Base-by-base conservation (phyloP, 2,113 vertebrate genomes). In the Acrocephalus kingi region DNA sequence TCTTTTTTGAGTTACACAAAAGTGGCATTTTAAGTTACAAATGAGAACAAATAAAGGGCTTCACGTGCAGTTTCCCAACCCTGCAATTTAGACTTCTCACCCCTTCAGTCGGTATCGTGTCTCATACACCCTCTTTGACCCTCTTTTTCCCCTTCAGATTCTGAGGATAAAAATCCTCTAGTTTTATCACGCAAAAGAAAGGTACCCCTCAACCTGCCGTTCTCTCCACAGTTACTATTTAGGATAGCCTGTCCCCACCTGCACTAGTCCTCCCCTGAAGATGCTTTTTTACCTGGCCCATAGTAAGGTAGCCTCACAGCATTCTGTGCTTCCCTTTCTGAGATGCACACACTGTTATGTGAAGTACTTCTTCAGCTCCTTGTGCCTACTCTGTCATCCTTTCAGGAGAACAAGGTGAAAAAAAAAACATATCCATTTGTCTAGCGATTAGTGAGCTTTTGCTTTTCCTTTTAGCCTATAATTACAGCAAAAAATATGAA, bases 391-490 rank as follows among this genome's bases (percentile, higher is more conserved):
- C 21, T 83, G 33, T 74, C 67, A 48, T 69, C 82, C 54, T 49
- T 90, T 59, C 61, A 86, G 72, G 31, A 46, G 45, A 86, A 61
- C 31, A 89, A 84, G 30, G 85, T 78, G 76, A 33, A 83, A 77
- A 83, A 77, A 83, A 78, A 95, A 43, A 77, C 4, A 2, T 59
- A 49, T 55, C 48, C 21, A n/a, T 90, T 94, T 93, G 43, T 89
- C 71, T 93, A 54, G 78, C 24, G 87, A 63, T 97, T 77, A 93
- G 48, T 88, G 64, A 72, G 84, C 15, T 81, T 96, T 97, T 84
- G 78, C 69, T 95, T 93, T 94, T 90, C 81, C 39, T 90, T 66
- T 95, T 80, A 93, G 72, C 51, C 28, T 87, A 9, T 95, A 96
- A 96, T 96, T 95, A 84, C 46, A 86, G 73, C 43, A 92, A 84